Conservation (phyloP, 2,888 invertebrate species). For the Amblyteles armatorius region DNA sequence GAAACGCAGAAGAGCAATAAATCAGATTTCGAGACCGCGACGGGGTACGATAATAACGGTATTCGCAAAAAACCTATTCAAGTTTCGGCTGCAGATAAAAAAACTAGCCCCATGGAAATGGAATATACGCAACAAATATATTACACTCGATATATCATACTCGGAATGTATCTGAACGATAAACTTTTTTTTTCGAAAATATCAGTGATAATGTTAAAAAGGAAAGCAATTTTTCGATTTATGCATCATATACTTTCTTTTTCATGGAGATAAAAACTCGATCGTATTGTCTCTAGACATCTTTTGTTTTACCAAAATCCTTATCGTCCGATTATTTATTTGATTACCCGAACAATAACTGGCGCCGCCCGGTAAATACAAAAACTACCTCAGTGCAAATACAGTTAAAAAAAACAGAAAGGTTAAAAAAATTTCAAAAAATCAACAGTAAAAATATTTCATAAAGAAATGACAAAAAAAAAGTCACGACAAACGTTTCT, state of each 20-base stretch:
- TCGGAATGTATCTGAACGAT: too few relatives aligned
- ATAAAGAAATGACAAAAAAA: too few relatives aligned
- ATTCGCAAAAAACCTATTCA: slow-evolving; percentile 47
- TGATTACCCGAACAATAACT: background rate
- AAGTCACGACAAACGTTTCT: too few relatives aligned
- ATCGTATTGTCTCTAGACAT: background rate
- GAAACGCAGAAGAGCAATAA: slow-evolving; percentile 52
- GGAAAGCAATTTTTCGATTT: too few relatives aligned
- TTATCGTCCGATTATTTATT: background rate
- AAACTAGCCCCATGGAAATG: too few relatives aligned
- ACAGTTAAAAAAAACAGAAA: background rate
- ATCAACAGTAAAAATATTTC: too few relatives aligned
- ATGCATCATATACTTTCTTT: too few relatives aligned
- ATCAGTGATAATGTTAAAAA: too few relatives aligned
- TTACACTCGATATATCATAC: too few relatives aligned
- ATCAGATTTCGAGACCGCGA: slow-evolving; percentile 62
- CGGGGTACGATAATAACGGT: slow-evolving; percentile 58
- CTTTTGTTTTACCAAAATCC: background rate
- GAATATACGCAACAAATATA: too few relatives aligned
- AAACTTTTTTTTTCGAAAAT: too few relatives aligned
- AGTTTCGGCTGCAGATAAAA: slow-evolving; percentile 11
- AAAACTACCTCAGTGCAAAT: background rate
- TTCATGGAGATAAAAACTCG: too few relatives aligned
- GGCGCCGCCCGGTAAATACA: background rate
- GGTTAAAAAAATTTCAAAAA: background rate